Evolutionary conservation across 1,140 invertebrate genomes (phyloP), one percentile per base, ranked within the genome.

Genomic region (Neodiprion pinetum): DNA sequence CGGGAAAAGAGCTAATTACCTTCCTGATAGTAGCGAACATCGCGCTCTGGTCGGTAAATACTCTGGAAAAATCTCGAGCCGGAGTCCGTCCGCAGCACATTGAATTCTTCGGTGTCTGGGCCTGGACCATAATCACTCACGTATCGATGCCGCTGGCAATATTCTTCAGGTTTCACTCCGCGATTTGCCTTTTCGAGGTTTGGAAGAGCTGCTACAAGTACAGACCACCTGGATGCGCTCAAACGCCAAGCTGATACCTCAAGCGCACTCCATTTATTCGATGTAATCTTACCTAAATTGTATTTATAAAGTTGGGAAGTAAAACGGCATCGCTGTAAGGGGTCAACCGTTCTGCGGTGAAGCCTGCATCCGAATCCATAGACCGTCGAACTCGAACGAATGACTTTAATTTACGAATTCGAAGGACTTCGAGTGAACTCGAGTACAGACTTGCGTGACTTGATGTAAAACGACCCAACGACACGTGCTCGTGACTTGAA

Each of bases 61-160:
- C 94, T 0, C 84, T 97, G 40, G 95, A 96, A 84, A 96, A 96
- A 81, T 93, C 93, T 71, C 88, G 94, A n/a, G 94, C 94, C 0
- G 93, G 94, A 70, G 95, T 95, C 70, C 90, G 94, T 50, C 94
- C 95, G 1, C 91, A 93, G 14, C 95, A 96, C 80, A 87, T 96
- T 23, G 81, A 91, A 47, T 96, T 96, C 84, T 96, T 94, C 80
- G 95, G 95, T 1, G 91, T 92, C 1, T 96, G 93, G 94, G 95
- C 91, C 0, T 97, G 95, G 95, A 95, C 94, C 0, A 95, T 96
- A 75, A 96, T 97, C 71, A 95, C 94, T 0, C 94, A 96, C 83
- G 92, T 96, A 0, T 95, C 94, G 0, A 95, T 96, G 91, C 96
- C 95, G 0, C 89, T 97, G 48, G 93, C 94, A 1, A 96, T 97